Evolutionary conservation across 2,797 vertebrate genomes (phyloP).

Genomic region (Manis javanica): DNA sequence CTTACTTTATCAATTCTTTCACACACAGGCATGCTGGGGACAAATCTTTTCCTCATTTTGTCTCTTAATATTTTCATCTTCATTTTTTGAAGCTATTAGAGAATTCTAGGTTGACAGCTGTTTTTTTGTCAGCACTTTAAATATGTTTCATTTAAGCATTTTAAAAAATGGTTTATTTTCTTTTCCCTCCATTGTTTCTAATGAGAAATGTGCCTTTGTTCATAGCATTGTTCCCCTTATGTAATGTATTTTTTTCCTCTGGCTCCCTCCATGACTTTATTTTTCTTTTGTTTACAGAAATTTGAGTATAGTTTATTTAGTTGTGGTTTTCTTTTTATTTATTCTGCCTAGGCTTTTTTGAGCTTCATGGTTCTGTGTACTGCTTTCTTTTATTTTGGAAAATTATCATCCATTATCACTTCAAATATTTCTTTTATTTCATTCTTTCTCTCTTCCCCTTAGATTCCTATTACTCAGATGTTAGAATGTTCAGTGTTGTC

Average conservation of each 20-base stretch:
- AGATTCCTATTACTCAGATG: background rate
- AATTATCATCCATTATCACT: background rate
- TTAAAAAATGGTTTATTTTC: background rate
- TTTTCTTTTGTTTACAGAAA: background rate
- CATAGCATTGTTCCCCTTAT: background rate
- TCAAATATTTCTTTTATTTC: background rate
- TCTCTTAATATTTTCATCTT: background rate
- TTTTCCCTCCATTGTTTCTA: background rate
- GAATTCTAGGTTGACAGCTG: background rate
- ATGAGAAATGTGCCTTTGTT: background rate
- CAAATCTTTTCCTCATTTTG: background rate
- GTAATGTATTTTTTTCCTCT: background rate
- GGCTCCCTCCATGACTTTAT: background rate
- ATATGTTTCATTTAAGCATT: background rate
- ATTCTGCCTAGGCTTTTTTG: background rate
- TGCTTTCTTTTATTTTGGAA: background rate
- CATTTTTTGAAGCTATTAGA: background rate
- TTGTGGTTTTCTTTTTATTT: background rate
- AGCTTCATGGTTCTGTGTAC: background rate
- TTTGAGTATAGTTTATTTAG: background rate
- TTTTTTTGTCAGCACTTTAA: background rate
- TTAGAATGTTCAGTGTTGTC: background rate
- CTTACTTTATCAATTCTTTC: background rate
- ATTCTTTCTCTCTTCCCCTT: background rate
- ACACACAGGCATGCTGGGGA: background rate